Percentiles rank a stretch among this genome's conserved stretches.
Evolutionary conservation across 2,888 invertebrate species (phyloP).

Genomic region (Drosophila robusta): DNA sequence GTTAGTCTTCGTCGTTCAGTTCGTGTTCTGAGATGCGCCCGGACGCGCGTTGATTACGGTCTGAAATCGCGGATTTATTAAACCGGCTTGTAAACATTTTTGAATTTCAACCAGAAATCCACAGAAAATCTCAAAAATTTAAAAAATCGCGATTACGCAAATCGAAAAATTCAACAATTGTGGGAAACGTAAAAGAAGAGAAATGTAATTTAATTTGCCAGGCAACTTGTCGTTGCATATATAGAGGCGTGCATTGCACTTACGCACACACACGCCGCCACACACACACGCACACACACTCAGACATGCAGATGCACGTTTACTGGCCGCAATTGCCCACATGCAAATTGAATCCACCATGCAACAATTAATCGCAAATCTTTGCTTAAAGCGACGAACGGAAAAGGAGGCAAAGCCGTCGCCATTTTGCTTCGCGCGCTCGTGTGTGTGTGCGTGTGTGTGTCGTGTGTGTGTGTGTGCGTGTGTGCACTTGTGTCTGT

Average conservation of each 20-base stretch:
- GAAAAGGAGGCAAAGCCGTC: conserved; percentile 53
- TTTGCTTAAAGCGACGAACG: conserved; percentile 69
- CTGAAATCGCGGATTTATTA: conserved; percentile 37
- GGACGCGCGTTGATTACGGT: conserved; percentile 77
- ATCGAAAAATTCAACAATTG: neutral
- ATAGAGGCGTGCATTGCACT: conserved; percentile 46
- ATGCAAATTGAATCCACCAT: conserved; percentile 73
- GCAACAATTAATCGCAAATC: conserved; percentile 83
- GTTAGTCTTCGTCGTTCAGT: conserved; percentile 69
- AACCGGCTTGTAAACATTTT: conserved; percentile 53
- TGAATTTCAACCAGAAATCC: conserved; percentile 12
- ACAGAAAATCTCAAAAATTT: neutral
- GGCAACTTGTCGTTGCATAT: conserved; percentile 45
- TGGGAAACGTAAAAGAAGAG: conserved; percentile 2
- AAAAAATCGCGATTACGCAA: neutral
- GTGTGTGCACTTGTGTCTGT: conserved; percentile 15
- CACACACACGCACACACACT: conserved; percentile 17
- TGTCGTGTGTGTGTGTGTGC: conserved; percentile 7
- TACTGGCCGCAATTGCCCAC: conserved; percentile 19
- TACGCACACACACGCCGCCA: conserved; percentile 15
- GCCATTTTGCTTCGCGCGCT: conserved; percentile 55
- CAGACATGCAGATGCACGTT: conserved; percentile 6
- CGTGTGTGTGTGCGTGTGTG: neutral
- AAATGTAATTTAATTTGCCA: conserved; percentile 6
- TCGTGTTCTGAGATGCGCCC: conserved; percentile 83